Base-by-base conservation (phyloP, 2,797 vertebrate genomes). In the Natrix natrix region DNA sequence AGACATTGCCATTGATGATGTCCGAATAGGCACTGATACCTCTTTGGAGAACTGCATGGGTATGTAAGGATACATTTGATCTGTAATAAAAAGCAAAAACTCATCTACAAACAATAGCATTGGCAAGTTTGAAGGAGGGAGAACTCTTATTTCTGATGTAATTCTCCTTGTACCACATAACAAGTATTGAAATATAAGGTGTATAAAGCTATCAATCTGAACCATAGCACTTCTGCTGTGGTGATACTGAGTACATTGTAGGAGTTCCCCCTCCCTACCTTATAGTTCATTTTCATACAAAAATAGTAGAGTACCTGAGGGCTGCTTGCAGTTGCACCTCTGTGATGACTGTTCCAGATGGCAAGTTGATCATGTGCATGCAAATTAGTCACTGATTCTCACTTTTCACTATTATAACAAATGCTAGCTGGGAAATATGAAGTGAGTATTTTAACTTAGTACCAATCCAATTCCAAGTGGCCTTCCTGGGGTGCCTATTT, bases 1-100 rank as follows among this genome's bases (percentile, higher is more conserved):
- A 95, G 98, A 99, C 97, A 98, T 99, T 66, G 98, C 98, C 95
- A 98, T 99, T 11, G 99, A 99, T 94, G 99, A 99, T 98, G 99
- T 99, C 95, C 98, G 98, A 96, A 98, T 99, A 89, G 99, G 98
- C 97, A 98, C 97, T 0, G 98, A 98, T 90, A 97, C 99, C 66
- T 98, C 99, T 0, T 97, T 99, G 97, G 98, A 99, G 95, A 98
- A 98, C 96, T 99, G 99, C 93, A 98, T 98, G 97, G 98, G 99
- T 99, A 98, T 78, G 99, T 98, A 94, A 74, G 43, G 7, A 3
- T 69, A 0, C 0, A 12, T 93, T 89, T 93, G 83, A 89, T 69
- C 61, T 86, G 17, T 69, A 59, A 24, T 7, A 55, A 24, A 55
- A 83, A 92, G n/a, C 24, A 63, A 88, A 92, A 61, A 59, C 14